These are phyloP conservation scores for Melierax canorus DNA, from an alignment of 2,113 vertebrate genomes.

Conservation along the genomic window DNA sequence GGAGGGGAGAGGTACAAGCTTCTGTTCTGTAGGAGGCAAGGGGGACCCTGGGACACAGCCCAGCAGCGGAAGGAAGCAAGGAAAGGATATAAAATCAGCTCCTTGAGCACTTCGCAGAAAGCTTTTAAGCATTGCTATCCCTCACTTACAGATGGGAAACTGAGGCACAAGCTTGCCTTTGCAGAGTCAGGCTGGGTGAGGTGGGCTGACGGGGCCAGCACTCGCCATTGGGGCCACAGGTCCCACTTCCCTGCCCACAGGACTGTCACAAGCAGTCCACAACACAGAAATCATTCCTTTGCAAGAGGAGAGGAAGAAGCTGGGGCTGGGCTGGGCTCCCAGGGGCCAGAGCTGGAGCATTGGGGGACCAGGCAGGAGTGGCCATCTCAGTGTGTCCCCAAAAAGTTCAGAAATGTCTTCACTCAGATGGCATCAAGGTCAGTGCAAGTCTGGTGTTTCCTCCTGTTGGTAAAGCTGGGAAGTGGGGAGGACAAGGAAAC, in stretches of 20 bases:
- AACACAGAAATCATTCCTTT: not conserved
- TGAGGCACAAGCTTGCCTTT: not conserved
- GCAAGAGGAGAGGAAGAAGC: not conserved
- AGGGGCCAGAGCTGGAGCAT: not conserved
- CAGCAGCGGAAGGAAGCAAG: too few species aligned
- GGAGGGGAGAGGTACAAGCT: not conserved
- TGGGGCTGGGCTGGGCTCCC: not conserved
- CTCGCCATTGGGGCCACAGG: not conserved
- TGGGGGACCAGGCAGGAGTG: fast-evolving
- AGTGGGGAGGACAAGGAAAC: not conserved
- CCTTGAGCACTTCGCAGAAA: not conserved
- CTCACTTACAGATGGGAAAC: not conserved
- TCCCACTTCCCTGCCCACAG: not conserved
- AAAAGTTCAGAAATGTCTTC: not conserved
- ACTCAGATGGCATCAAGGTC: not conserved
- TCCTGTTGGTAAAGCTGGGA: not conserved
- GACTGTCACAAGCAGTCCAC: fast-evolving
- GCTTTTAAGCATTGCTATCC: not conserved
- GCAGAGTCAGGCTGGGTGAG: not conserved
- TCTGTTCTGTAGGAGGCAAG: not conserved
- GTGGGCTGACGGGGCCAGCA: not conserved
- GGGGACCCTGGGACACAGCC: not conserved
- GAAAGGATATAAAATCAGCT: not conserved
- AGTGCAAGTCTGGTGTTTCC: not conserved
- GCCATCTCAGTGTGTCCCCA: not conserved